phyloP scores from a whole-genome alignment of 2,888 invertebrate genomes.

The Torymus tubicola region DNA sequence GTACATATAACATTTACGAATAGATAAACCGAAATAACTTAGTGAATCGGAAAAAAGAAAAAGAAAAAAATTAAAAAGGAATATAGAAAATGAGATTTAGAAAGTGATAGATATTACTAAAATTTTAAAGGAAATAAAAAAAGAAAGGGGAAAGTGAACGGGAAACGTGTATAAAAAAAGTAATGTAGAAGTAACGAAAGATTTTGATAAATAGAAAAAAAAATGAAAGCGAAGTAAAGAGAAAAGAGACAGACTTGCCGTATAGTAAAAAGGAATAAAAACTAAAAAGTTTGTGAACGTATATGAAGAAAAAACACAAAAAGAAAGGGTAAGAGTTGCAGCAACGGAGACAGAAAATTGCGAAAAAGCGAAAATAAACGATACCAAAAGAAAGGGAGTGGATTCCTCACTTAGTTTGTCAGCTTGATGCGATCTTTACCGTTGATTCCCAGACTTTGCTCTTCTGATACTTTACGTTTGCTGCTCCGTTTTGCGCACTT shows the following conservation, averaged over 20 bases:
- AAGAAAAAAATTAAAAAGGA: too few species aligned
- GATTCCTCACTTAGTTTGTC: conserved; percentile 45
- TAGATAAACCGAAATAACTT: too few species aligned
- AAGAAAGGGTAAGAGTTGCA: background rate
- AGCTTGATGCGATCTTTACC: conserved; percentile 37
- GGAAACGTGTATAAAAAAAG: background rate
- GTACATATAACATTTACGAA: too few species aligned
- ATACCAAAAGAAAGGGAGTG: conserved; percentile 19
- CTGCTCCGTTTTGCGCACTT: conserved; percentile 51
- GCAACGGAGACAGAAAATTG: conserved; percentile 1
- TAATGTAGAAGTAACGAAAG: background rate
- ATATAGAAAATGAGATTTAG: too few species aligned
- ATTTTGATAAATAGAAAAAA: conserved; percentile 12
- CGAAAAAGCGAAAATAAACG: conserved; percentile 37
- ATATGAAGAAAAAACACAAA: background rate
- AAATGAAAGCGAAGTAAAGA: background rate
- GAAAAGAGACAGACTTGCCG: background rate
- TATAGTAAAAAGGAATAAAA: conserved; percentile 5
- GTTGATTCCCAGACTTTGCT: conserved; percentile 46
- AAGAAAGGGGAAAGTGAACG: background rate
- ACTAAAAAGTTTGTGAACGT: background rate
- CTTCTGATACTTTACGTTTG: conserved; percentile 53
- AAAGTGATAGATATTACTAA: too few species aligned
- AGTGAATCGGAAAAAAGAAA: too few species aligned
- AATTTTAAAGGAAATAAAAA: too few species aligned